These are phyloP conservation scores for Lepisosteus osseus DNA, from an alignment of 2,113 vertebrate species.

Conservation along the genomic window DNA sequence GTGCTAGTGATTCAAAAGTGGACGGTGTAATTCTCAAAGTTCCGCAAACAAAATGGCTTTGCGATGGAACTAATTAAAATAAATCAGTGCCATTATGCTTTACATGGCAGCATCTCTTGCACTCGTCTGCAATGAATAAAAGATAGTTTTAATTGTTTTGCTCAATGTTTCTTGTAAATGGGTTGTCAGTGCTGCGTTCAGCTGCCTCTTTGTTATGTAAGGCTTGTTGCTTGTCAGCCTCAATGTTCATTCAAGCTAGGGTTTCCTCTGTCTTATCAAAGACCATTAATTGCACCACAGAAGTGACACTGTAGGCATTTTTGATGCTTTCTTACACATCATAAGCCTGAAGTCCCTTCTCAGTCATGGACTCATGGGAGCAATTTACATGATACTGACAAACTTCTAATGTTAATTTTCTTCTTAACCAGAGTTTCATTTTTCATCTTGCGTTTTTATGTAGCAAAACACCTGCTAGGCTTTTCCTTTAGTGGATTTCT, in stretches of 20 bases:
- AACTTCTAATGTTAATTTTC: conserved; percentile 35
- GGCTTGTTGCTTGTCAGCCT: conserved; percentile 24
- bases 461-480: background rate
- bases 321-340: conserved; percentile 52
- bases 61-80: conserved; percentile 68
- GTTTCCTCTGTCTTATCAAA: conserved; percentile 50
- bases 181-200: conserved; percentile 53
- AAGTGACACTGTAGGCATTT: conserved; percentile 49
- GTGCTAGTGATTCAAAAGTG: too few relatives aligned
- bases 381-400: conserved; percentile 56
- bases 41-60: conserved; percentile 49
- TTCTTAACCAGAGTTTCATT: background rate
- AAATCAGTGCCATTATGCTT: conserved; percentile 65
- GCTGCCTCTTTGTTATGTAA: conserved; percentile 40
- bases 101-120: conserved; percentile 60
- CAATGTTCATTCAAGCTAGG: conserved; percentile 30
- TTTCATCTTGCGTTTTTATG: background rate
- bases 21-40: conserved; percentile 17
- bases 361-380: conserved; percentile 53
- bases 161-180: conserved; percentile 54
- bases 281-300: conserved; percentile 60
- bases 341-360: conserved; percentile 52
- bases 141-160: conserved; percentile 71
- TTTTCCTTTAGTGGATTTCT: conserved; percentile 24
- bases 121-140: conserved; percentile 58